Evolutionary conservation across 2,797 vertebrate genomes (phyloP).

Genomic region (Acrocephalus scirpaceus): DNA sequence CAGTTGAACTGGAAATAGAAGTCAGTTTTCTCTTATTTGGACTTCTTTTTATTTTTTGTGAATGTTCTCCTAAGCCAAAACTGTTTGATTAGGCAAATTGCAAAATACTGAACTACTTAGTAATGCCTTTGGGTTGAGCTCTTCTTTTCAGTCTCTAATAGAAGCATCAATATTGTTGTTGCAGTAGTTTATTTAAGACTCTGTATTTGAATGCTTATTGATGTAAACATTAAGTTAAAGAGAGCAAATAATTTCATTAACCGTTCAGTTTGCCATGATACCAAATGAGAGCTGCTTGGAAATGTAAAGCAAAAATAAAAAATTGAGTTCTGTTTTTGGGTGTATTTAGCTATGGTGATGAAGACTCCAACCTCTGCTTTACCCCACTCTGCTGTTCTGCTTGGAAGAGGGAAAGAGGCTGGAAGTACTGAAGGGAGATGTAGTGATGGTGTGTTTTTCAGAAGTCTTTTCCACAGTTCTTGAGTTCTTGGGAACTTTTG

Average conservation of each 20-base stretch:
- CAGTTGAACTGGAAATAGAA: constrained; percentile 36
- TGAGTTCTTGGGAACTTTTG: neutral
- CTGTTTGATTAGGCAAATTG: constrained; percentile 6
- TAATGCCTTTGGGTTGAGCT: neutral
- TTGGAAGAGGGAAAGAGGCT: neutral
- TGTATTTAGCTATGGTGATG: neutral
- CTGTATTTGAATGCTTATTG: constrained; percentile 39
- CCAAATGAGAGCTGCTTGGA: constrained; percentile 47
- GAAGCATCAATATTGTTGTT: constrained; percentile 21
- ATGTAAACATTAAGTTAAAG: constrained; percentile 34
- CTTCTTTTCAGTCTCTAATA: neutral
- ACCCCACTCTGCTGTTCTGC: neutral
- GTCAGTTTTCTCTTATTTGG: neutral
- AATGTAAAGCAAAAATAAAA: constrained; percentile 57
- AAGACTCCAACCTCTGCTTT: neutral
- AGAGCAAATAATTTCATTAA: neutral
- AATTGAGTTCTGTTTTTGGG: neutral
- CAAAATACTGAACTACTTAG: neutral
- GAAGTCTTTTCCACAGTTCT: neutral
- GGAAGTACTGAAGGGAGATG: neutral
- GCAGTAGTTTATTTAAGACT: neutral
- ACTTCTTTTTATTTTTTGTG: neutral
- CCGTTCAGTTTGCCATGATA: neutral
- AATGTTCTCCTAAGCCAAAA: constrained; percentile 38
- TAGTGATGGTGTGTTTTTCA: neutral